These are phyloP conservation scores for Syngnathoides biaculeatus DNA, from an alignment of 2,113 vertebrate species.

Conservation along the genomic window DNA sequence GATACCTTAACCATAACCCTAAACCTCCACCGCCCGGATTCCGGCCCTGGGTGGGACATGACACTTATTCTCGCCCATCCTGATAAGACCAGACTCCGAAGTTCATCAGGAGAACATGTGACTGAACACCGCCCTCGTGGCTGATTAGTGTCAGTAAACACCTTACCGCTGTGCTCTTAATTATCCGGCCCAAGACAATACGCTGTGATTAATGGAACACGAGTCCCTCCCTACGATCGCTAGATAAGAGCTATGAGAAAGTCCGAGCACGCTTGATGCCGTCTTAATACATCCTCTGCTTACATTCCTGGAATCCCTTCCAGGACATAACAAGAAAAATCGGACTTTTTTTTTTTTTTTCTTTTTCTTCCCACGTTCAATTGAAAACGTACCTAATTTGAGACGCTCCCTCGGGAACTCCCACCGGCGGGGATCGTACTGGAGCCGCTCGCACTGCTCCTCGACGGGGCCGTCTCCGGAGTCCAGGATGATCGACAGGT, in stretches of 20 bases:
- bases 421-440: slow-evolving; percentile 90
- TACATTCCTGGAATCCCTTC: slow-evolving; percentile 5
- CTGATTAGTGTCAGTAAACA: slow-evolving; percentile 65
- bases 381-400: slow-evolving; percentile 78
- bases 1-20: too few relatives aligned
- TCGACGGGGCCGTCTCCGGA: slow-evolving; percentile 80
- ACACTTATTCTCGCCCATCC: slow-evolving; percentile 36
- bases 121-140: slow-evolving; percentile 34
- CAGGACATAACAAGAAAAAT: neutral
- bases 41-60: slow-evolving; percentile 24
- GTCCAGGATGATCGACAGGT: slow-evolving; percentile 90
- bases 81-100: slow-evolving; percentile 32
- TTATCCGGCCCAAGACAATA: slow-evolving; percentile 50
- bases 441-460: slow-evolving; percentile 84
- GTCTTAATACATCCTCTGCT: slow-evolving; percentile 36
- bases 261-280: slow-evolving; percentile 28
- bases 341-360: neutral
- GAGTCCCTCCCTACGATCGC: slow-evolving; percentile 62
- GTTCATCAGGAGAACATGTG: slow-evolving; percentile 28
- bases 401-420: slow-evolving; percentile 91
- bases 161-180: slow-evolving; percentile 35
- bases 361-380: neutral
- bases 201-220: slow-evolving; percentile 59
- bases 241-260: slow-evolving; percentile 70
- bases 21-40: too few relatives aligned